Conservation (phyloP, 2,797 vertebrate genomes). For the Acanthurus lineatus region DNA sequence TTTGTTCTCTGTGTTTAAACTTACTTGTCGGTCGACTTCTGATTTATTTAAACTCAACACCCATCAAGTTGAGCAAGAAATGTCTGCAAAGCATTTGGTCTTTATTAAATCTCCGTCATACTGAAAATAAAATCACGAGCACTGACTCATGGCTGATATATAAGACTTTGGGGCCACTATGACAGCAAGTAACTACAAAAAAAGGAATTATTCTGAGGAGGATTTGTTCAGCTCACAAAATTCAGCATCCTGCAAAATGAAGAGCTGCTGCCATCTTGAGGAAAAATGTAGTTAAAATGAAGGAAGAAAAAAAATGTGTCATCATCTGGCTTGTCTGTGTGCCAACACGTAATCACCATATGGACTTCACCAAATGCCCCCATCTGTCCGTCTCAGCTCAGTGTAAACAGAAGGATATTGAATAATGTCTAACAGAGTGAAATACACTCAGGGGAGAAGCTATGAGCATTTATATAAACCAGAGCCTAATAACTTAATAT, state of each 20-base stretch:
- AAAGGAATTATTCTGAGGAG: background rate
- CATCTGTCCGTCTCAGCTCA: constrained; percentile 5
- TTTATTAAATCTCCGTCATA: constrained; percentile 17
- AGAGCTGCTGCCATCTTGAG: constrained; percentile 27
- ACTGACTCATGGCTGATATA: background rate
- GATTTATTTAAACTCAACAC: constrained; percentile 27
- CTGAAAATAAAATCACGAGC: constrained; percentile 5
- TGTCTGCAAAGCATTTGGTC: constrained; percentile 16
- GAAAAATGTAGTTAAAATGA: background rate
- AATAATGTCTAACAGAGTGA: background rate
- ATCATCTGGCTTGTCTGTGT: background rate
- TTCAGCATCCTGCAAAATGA: background rate
- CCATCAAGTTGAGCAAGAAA: constrained; percentile 8
- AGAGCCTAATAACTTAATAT: constrained; percentile 14
- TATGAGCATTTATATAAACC: constrained; percentile 9
- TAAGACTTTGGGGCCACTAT: background rate
- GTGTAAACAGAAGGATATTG: background rate
- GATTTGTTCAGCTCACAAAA: background rate
- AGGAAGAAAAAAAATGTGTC: background rate
- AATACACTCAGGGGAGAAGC: background rate
- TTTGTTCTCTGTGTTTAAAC: background rate
- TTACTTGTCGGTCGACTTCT: constrained; percentile 1
- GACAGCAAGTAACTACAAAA: background rate
- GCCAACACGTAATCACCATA: background rate
- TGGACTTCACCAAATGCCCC: background rate